Base-by-base conservation (phyloP, 2,888 invertebrate species). In the Cosmia pyralina region DNA sequence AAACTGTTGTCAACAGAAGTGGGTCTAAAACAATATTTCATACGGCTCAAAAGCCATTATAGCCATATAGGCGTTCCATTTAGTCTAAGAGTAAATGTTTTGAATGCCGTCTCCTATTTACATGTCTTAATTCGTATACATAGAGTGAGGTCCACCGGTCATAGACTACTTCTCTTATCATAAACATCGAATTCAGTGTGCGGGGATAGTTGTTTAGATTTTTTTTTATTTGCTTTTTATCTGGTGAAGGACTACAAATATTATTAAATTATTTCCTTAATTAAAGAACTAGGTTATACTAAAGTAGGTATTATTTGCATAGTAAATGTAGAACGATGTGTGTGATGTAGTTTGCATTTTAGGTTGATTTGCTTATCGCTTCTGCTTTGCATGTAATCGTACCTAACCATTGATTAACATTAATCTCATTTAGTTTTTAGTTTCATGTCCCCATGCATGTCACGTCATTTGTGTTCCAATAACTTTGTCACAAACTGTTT, bases 361-460 rank as follows among this genome's bases (percentile, higher is more conserved):
- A 63, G 46, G 4, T 48, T 10, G 19, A 53, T 75, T 62, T 70
- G 80, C 81, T 72, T 80, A 58, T 60, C 41, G 84, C 87, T 81
- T 86, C 34, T 69, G 85, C 85, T 85, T 84, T 52, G 82, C 84
- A 84, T 81, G 80, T 68, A n/a, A 41, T 41, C 46, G 50, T 60
- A 64, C 38, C 17, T 52, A 71, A 41, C 11, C 53, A 65, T 82
- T 53, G 15, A 60, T 46, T 75, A 62, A 69, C 52, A 72, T 69
- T 68, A 48, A 69, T 46, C 22, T 34, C 69, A 68, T 79, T 53
- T 52, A 77, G 44, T 73, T 59, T 58, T 53, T 52, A 59, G 19
- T 55, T 22, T 69, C 6, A 50, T 41, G 62, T 50, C 41, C 48
- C 34, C 11, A 52, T 50, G 55, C 53, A 63, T 66, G 68, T 50